Evolutionary conservation across 2,113 vertebrate species (phyloP).

Genomic region (Lagopus leucura): DNA sequence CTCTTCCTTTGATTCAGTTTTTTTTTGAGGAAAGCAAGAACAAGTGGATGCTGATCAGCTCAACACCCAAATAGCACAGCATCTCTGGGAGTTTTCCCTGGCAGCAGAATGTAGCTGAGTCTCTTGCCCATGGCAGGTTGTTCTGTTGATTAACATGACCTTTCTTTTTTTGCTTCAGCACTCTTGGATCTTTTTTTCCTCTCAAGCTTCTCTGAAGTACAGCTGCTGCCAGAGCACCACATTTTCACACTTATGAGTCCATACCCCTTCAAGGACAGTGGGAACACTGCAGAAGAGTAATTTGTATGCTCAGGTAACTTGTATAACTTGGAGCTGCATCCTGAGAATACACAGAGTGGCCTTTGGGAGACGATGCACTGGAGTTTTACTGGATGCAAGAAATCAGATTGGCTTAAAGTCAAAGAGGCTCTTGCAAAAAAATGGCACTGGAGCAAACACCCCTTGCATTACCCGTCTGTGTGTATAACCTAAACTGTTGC

Average conservation of each 20-base stretch:
- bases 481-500: neutral
- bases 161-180: neutral
- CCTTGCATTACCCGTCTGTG: neutral
- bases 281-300: neutral
- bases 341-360: neutral
- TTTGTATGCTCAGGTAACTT: neutral
- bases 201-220: neutral
- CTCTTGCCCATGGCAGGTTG: neutral
- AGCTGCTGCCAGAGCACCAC: neutral
- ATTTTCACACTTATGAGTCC: neutral
- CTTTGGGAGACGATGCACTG: neutral
- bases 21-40: neutral
- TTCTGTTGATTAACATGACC: neutral
- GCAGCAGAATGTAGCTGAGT: neutral
- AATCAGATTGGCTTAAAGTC: neutral
- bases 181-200: neutral
- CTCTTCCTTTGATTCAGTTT: neutral
- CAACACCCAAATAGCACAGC: neutral
- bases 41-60: neutral
- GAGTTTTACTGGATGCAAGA: neutral
- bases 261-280: neutral
- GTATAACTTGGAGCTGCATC: neutral
- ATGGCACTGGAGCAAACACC: neutral
- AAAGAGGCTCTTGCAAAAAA: neutral
- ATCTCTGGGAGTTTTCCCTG: neutral